Evolutionary conservation across 2,888 invertebrate species (phyloP).

Genomic region (Drosophila fulvimacula): DNA sequence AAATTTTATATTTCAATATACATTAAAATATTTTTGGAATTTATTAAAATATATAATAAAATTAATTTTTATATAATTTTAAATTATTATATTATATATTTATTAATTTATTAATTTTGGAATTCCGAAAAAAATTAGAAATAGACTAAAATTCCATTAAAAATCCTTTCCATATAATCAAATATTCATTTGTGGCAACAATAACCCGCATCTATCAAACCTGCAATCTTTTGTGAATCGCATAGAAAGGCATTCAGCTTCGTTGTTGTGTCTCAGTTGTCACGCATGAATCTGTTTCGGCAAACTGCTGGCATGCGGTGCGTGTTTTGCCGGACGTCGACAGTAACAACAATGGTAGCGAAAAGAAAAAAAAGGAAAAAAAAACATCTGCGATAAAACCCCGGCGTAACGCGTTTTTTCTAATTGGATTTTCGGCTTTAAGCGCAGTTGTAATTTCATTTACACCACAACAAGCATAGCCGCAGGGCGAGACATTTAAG

Average conservation of each 20-base stretch:
- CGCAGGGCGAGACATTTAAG: constrained; percentile 65
- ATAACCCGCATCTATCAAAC: not conserved
- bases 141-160: too few species aligned
- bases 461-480: constrained; percentile 55
- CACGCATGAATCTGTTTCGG: constrained; percentile 17
- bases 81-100: too few species aligned
- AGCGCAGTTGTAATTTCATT: constrained; percentile 79
- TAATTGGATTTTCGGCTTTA: constrained; percentile 81
- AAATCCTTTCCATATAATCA: not conserved
- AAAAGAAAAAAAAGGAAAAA: not conserved
- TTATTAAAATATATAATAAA: too few species aligned
- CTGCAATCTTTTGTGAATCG: not conserved
- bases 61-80: too few species aligned
- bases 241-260: not conserved
- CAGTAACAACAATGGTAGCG: constrained; percentile 6
- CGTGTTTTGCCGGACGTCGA: constrained; percentile 41
- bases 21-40: too few species aligned
- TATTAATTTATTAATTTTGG: not conserved
- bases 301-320: constrained; percentile 18
- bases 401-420: constrained; percentile 49
- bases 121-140: not conserved
- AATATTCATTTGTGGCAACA: not conserved
- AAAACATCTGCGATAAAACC: constrained; percentile 59
- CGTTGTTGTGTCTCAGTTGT: not conserved
- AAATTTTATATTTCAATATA: too few species aligned